Conservation (phyloP, 53 echinoderm and acorn worm species). For the Patiria pectinifera region DNA sequence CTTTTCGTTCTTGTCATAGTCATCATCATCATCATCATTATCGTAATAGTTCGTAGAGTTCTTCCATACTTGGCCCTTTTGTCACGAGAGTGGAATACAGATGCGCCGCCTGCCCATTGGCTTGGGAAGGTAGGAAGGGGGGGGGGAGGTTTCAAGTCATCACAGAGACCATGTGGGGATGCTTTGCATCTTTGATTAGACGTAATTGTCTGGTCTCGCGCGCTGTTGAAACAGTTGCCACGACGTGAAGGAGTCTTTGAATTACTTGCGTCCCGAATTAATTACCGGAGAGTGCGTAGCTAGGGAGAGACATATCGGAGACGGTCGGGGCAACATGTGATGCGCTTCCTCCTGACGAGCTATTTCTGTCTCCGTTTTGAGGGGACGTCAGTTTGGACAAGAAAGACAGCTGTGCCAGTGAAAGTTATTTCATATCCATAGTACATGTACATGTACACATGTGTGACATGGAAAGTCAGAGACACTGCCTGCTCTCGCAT, state of each 20-base stretch:
- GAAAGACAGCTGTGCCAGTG: neutral
- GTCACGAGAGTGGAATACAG: slow-evolving; percentile 10
- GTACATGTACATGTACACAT: no score
- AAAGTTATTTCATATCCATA: neutral
- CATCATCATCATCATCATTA: neutral
- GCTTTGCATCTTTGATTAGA: slow-evolving; percentile 52
- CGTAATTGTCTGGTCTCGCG: slow-evolving; percentile 43
- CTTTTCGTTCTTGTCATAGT: neutral
- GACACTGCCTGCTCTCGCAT: no score
- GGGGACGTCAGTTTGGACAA: neutral
- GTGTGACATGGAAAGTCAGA: no score
- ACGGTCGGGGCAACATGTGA: neutral
- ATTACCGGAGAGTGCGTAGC: slow-evolving; percentile 23
- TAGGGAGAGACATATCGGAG: neutral
- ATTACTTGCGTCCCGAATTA: slow-evolving; percentile 25
- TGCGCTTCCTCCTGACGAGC: neutral
- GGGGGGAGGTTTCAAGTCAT: slow-evolving; percentile 25
- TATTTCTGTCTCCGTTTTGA: neutral
- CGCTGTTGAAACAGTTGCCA: slow-evolving; percentile 42
- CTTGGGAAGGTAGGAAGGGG: neutral
- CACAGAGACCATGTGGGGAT: slow-evolving; percentile 22
- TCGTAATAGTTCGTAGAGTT: neutral
- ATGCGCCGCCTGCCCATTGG: neutral
- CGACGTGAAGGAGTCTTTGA: slow-evolving; percentile 16
- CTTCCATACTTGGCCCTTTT: slow-evolving; percentile 18